Percentiles rank a stretch among this genome's conserved stretches.
Evolutionary conservation across 2,797 vertebrate species (phyloP).

Genomic region (Luscinia luscinia): DNA sequence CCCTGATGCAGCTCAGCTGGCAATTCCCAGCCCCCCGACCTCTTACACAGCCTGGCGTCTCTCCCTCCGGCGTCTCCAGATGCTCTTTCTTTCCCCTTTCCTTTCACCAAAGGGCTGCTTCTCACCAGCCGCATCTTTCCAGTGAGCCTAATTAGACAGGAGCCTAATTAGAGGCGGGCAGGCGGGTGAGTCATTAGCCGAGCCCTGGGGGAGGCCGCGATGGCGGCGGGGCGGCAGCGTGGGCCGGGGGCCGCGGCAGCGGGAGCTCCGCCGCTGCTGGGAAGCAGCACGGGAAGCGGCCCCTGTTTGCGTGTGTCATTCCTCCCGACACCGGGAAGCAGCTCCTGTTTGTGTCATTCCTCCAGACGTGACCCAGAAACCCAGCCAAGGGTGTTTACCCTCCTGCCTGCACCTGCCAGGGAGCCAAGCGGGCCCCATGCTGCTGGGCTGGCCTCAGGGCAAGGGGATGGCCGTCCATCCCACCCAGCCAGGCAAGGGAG

Average conservation of each 20-base stretch:
- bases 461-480: neutral
- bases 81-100: neutral
- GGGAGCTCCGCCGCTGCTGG: neutral
- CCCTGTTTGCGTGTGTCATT: neutral
- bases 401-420: neutral
- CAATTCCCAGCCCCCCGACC: neutral
- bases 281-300: neutral
- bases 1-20: neutral
- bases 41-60: neutral
- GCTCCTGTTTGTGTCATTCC: neutral
- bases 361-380: neutral
- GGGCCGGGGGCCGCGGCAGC: neutral
- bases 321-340: neutral
- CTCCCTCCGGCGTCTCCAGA: neutral
- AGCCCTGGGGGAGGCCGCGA: neutral
- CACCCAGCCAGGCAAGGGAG: neutral
- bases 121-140: neutral
- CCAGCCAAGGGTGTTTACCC: neutral
- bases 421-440: rapidly evolving
- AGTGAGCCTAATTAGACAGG: slow-evolving; percentile 27
- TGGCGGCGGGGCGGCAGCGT: neutral
- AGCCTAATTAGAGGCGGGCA: slow-evolving; percentile 19
- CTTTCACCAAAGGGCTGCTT: neutral
- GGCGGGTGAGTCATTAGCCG: slow-evolving; percentile 21
- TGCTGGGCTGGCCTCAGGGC: neutral